Base-by-base conservation (phyloP, 2,888 invertebrate genomes). In the Dastarcus helophoroides region DNA sequence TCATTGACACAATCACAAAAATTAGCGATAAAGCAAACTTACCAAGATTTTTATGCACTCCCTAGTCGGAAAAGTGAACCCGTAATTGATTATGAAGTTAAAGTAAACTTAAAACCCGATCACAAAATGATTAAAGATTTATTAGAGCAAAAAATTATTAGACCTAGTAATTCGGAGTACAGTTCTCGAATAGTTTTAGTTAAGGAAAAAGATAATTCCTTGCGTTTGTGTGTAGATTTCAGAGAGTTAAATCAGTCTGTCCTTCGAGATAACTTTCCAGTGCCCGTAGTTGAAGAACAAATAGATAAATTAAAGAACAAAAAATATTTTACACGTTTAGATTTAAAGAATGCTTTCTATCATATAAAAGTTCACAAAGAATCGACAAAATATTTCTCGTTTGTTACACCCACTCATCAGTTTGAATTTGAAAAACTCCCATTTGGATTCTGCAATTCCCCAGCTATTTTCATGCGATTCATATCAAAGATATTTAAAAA, bases 161-260 rank as follows among this genome's bases (percentile, higher is more conserved):
- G 36, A 22, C 30, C 32, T 26, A 39, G 41, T 30, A 48, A 43
- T 50, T 48, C 47, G 3, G 41, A 40, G n/a, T 48, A 44, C 35
- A 38, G 40, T 16, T 40, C 38, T 14, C 42, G 47, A 1, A 43
- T 50, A 11, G 43, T 50, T 3, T 21, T 47, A 10, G 37, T 42
- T 5, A 29, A 34, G 10, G 50, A 50, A 35, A 50, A 47, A 33
- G 40, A 31, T 8, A 47, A 49, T 17, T 46, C 46, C 4, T 25
- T 33, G 7, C 29, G 50, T 6, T 35, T 50, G 32, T 50, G 49
- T 34, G 37, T 50, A 1, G 49, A 54, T 35, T 52, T 42, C 26
- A 24, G 50, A 2, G 33, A 36, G 11, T 26, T 53, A 13, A 51
- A 52, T 30, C 41, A 41, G 27, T 33, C 41, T 6, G 47, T 42